These are phyloP conservation scores for Morpho helenor DNA, from an alignment of 2,888 invertebrate species.

Conservation along the genomic window DNA sequence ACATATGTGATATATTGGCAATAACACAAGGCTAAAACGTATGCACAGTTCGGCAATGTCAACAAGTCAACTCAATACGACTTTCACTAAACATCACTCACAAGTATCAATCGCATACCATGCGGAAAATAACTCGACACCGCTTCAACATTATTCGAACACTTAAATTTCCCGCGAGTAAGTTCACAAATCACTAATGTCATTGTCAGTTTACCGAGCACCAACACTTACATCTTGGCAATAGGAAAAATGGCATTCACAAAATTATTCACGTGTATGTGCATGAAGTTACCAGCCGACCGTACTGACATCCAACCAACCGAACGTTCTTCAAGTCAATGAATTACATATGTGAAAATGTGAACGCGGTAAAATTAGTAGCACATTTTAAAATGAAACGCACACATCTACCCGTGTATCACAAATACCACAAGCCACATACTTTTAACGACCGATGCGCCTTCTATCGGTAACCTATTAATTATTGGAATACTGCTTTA, in stretches of 20 bases:
- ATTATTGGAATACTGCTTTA: slow-evolving; percentile 39
- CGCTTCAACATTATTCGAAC: slow-evolving; percentile 24
- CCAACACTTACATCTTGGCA: slow-evolving; percentile 28
- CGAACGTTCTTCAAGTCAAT: slow-evolving; percentile 35
- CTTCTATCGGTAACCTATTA: slow-evolving; percentile 38
- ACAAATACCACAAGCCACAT: slow-evolving; percentile 29
- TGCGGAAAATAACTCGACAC: slow-evolving; percentile 18
- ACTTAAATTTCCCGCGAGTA: slow-evolving; percentile 57
- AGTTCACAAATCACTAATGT: slow-evolving; percentile 39
- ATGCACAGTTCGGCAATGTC: slow-evolving; percentile 47
- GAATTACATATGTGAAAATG: slow-evolving; percentile 28
- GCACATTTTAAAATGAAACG: slow-evolving; percentile 40
- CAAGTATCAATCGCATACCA: slow-evolving; percentile 20
- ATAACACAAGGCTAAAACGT: slow-evolving; percentile 49
- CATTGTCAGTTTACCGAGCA: slow-evolving; percentile 50
- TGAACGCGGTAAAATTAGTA: slow-evolving; percentile 26
- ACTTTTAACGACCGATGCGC: slow-evolving; percentile 30
- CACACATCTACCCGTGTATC: slow-evolving; percentile 47
- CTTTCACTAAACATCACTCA: slow-evolving; percentile 51
- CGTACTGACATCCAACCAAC: slow-evolving; percentile 24
- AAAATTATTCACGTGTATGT: slow-evolving; percentile 27
- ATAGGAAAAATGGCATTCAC: slow-evolving; percentile 36
- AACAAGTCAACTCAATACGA: slow-evolving; percentile 49
- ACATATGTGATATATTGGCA: slow-evolving; percentile 59
- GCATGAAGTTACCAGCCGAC: slow-evolving; percentile 16